Conservation (phyloP, 2,113 vertebrate species). For the Abramis brama region DNA sequence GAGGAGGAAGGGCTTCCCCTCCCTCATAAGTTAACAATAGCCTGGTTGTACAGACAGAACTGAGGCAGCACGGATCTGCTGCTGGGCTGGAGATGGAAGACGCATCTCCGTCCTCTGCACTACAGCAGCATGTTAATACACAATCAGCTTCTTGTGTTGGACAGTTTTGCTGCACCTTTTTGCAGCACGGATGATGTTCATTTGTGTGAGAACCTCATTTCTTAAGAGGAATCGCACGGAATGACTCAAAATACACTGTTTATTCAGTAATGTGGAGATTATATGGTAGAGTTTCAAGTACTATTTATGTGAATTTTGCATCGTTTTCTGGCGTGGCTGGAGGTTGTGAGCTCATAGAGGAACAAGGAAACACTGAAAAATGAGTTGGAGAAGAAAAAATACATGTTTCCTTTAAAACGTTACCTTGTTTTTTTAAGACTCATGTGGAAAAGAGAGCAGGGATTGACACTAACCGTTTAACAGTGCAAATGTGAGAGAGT, state of each 20-base stretch:
- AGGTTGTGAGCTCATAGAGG: neutral
- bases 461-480: neutral
- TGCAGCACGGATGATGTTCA: neutral
- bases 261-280: neutral
- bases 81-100: constrained; percentile 50
- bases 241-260: neutral
- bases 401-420: neutral
- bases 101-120: constrained; percentile 46
- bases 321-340: neutral
- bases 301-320: neutral
- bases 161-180: neutral
- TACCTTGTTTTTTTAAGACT: neutral
- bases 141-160: constrained; percentile 2
- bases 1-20: constrained; percentile 48
- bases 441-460: neutral
- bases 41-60: constrained; percentile 43
- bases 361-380: neutral
- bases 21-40: constrained; percentile 48
- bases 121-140: constrained; percentile 20
- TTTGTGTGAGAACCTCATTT: neutral
- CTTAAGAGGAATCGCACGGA: neutral
- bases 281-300: neutral
- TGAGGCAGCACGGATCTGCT: constrained; percentile 5
- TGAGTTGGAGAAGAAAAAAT: neutral
- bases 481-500: neutral